Evolutionary conservation across 2,797 vertebrate species (phyloP).

Genomic region (Myiotriccus ornatus): DNA sequence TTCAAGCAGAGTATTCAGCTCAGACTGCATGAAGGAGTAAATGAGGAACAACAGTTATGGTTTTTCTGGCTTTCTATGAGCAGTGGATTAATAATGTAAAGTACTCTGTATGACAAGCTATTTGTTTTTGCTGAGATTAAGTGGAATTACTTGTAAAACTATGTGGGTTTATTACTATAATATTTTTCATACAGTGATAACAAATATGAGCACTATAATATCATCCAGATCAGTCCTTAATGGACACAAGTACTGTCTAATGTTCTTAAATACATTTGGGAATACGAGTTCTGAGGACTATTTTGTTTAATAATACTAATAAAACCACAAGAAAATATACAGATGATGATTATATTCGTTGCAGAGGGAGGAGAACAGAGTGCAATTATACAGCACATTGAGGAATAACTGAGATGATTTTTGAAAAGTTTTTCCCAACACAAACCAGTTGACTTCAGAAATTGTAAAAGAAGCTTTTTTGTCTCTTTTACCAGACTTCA

Average conservation of each 20-base stretch:
- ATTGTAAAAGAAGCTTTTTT: background rate
- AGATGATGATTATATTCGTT: conserved; percentile 17
- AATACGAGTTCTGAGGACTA: conserved; percentile 14
- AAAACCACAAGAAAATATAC: conserved; percentile 36
- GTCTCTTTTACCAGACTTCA: background rate
- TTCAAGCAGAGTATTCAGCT: background rate
- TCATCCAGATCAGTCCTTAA: conserved; percentile 50
- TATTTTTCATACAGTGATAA: conserved; percentile 50
- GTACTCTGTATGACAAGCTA: conserved; percentile 19
- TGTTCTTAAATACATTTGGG: conserved; percentile 51
- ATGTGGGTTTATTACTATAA: conserved; percentile 53
- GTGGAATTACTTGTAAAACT: conserved; percentile 50
- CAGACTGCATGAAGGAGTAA: background rate
- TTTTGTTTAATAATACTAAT: conserved; percentile 61
- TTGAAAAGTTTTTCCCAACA: background rate
- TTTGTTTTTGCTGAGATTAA: conserved; percentile 63
- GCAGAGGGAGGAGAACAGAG: background rate
- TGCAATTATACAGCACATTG: background rate
- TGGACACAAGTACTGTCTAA: conserved; percentile 51
- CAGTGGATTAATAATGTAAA: conserved; percentile 50
- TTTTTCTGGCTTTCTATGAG: background rate
- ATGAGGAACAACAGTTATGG: background rate
- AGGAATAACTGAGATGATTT: background rate
- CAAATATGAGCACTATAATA: conserved; percentile 24
- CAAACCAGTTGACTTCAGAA: background rate